phyloP scores from a whole-genome alignment of 2,797 vertebrate genomes.

The Acropternis orthonyx region DNA sequence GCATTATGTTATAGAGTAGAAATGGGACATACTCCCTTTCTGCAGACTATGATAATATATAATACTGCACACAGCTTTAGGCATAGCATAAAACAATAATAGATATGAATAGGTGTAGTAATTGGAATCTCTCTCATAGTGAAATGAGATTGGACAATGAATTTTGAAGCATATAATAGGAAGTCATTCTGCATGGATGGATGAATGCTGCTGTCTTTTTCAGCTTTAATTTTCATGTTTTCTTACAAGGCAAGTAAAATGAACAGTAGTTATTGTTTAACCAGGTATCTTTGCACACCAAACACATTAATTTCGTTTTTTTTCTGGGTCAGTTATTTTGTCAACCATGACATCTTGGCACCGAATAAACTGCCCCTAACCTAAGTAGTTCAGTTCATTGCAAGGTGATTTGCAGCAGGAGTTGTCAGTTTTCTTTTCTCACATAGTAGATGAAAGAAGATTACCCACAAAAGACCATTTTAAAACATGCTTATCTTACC shows the following conservation, averaged over 20 bases:
- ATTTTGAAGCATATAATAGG: conserved; percentile 32
- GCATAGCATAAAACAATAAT: conserved; percentile 25
- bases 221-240: conserved; percentile 29
- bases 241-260: not conserved
- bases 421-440: not conserved
- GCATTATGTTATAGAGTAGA: not conserved
- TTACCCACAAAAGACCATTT: not conserved
- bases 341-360: not conserved
- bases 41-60: not conserved
- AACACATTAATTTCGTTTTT: conserved; percentile 5
- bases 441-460: not conserved
- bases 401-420: not conserved
- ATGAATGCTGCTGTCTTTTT: not conserved
- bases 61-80: conserved; percentile 1
- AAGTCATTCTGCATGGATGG: not conserved
- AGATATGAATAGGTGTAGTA: conserved; percentile 18
- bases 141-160: conserved; percentile 31
- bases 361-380: not conserved
- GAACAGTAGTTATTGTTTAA: not conserved
- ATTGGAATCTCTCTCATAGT: conserved; percentile 29
- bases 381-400: not conserved
- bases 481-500: not conserved
- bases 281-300: conserved; percentile 3
- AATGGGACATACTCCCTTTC: not conserved
- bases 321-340: conserved; percentile 9